phyloP scores from a whole-genome alignment of 2,113 vertebrate species.

The Bufo gargarizans region DNA sequence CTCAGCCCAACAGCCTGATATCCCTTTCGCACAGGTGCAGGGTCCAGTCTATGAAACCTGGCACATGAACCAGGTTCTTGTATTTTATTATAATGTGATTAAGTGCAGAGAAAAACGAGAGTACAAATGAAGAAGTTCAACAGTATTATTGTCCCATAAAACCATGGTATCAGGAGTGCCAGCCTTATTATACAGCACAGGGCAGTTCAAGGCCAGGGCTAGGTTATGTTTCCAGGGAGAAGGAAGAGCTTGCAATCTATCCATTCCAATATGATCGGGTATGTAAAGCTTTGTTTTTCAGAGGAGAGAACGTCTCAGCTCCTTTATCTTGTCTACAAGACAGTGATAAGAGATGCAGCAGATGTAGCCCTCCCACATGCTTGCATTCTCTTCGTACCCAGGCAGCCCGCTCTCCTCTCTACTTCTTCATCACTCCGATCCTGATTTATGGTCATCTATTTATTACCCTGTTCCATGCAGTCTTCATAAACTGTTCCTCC shows the following conservation, averaged over 20 bases:
- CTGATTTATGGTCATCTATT: constrained; percentile 7
- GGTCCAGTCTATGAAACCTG: background rate
- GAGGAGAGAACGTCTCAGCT: background rate
- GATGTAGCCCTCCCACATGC: constrained; percentile 41
- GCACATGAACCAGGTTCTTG: background rate
- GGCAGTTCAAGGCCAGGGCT: background rate
- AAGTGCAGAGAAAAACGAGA: background rate
- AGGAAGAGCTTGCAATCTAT: constrained; percentile 15
- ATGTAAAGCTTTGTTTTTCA: background rate
- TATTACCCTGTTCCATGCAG: background rate
- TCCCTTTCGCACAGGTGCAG: constrained; percentile 17
- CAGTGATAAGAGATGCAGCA: constrained; percentile 45
- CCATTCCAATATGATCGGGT: background rate
- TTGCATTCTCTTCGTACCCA: constrained; percentile 15
- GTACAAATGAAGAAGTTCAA: constrained; percentile 20
- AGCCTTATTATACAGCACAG: background rate
- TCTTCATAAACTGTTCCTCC: background rate
- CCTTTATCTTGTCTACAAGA: constrained; percentile 17
- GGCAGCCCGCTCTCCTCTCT: constrained; percentile 29
- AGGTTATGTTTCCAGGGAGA: background rate
- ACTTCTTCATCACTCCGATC: background rate
- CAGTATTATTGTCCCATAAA: constrained; percentile 9
- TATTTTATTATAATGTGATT: background rate
- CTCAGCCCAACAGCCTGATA: background rate
- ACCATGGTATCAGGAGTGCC: background rate